Conservation (phyloP, 2,797 vertebrate genomes). For the Centroberyx gerrardi region DNA sequence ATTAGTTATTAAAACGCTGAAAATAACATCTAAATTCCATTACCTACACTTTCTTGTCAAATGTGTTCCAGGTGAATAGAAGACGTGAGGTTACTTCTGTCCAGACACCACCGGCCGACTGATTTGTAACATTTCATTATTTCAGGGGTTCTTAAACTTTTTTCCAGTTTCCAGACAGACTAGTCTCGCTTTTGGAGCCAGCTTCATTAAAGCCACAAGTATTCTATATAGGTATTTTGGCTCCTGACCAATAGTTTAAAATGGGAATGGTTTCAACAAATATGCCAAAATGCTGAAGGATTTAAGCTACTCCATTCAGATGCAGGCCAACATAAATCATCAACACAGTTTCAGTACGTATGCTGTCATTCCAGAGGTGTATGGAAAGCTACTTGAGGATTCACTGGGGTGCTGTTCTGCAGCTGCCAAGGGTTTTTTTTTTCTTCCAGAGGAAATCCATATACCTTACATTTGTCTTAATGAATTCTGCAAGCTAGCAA, state of each 20-base stretch:
- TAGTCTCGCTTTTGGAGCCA: not conserved
- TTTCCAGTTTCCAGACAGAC: not conserved
- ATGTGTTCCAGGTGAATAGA: not conserved
- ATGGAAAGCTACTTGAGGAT: conserved; percentile 74
- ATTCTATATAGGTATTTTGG: too few species aligned
- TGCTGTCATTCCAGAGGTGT: conserved; percentile 60
- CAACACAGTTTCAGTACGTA: conserved; percentile 30
- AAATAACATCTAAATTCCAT: too few species aligned
- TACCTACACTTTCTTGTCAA: not conserved
- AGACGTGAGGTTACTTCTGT: not conserved
- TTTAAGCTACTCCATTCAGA: conserved; percentile 57
- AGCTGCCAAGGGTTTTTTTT: conserved; percentile 68
- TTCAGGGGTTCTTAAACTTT: not conserved
- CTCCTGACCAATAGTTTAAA: too few species aligned
- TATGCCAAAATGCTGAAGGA: conserved; percentile 20
- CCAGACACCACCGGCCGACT: not conserved
- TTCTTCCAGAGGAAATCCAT: conserved; percentile 79
- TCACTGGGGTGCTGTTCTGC: conserved; percentile 70
- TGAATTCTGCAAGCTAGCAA: conserved; percentile 73
- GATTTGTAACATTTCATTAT: not conserved
- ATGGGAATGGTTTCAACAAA: conserved; percentile 8
- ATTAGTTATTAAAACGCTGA: too few species aligned
- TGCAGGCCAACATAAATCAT: conserved; percentile 48
- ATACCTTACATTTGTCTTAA: conserved; percentile 70
- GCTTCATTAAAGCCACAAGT: not conserved